A percentile compares a stretch with the other conserved stretches of the same genome.
Evolutionary conservation across 2,797 vertebrate genomes (phyloP).

Genomic region (Phoeniculus purpureus): DNA sequence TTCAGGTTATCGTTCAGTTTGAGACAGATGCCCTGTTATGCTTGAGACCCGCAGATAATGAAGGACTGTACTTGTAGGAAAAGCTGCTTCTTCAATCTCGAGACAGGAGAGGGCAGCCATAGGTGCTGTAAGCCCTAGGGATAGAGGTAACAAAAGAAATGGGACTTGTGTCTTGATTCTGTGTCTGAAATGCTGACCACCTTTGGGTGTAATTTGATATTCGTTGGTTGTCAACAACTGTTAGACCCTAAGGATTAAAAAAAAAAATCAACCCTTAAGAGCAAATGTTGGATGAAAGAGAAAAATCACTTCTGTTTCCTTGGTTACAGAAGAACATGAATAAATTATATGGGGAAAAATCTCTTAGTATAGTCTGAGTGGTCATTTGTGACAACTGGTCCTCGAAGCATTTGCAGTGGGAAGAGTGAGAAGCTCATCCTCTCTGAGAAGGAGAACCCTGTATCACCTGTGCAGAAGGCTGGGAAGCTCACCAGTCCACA

Average conservation of each 20-base stretch:
- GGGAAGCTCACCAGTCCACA: fast-evolving
- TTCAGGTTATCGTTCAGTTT: fast-evolving
- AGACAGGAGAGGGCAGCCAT: not conserved
- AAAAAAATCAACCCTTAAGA: not conserved
- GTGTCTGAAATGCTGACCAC: not conserved
- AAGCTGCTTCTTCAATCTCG: not conserved
- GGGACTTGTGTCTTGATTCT: not conserved
- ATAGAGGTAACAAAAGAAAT: not conserved
- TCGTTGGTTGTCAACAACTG: not conserved
- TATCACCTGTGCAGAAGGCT: fast-evolving
- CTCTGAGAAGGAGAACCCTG: not conserved
- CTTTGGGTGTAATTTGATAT: not conserved
- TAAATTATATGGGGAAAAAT: slow-evolving; percentile 25
- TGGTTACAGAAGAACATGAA: slow-evolving; percentile 61
- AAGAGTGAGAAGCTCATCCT: not conserved
- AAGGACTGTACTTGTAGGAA: not conserved
- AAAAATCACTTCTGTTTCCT: slow-evolving; percentile 51
- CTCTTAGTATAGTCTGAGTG: not conserved
- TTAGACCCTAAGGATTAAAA: not conserved
- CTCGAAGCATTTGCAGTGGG: not conserved
- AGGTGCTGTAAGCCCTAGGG: no score
- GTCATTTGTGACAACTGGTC: slow-evolving; percentile 20
- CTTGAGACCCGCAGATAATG: not conserved
- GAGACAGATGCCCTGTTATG: not conserved
- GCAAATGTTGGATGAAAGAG: slow-evolving; percentile 3